A percentile compares a stretch with the other conserved stretches of the same genome.
Evolutionary conservation across 2,888 invertebrate genomes (phyloP).

Genomic region (Labia minor): DNA sequence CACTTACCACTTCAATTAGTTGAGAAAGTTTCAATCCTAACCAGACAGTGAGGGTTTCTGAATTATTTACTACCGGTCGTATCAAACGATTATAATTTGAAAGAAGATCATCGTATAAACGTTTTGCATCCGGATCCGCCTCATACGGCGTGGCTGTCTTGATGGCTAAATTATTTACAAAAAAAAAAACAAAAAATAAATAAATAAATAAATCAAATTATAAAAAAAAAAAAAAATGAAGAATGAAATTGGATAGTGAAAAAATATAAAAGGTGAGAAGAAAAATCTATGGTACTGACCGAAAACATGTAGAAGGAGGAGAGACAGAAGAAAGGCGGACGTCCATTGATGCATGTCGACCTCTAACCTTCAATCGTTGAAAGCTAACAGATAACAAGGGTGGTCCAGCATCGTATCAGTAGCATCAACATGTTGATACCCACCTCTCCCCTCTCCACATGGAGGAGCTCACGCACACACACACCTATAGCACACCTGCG

Average conservation of each 20-base stretch:
- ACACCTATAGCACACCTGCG: background rate
- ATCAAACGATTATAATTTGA: constrained; percentile 93
- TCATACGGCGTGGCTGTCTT: constrained; percentile 36
- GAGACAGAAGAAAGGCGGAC: background rate
- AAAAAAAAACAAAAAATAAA: too few species aligned
- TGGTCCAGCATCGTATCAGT: background rate
- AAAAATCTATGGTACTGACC: background rate
- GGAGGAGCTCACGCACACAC: background rate
- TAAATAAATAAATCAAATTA: background rate
- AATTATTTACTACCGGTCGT: constrained; percentile 84
- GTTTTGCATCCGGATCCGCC: constrained; percentile 87
- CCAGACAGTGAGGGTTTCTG: constrained; percentile 82
- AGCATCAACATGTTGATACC: constrained; percentile 1
- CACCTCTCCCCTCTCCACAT: background rate
- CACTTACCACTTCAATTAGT: constrained; percentile 56
- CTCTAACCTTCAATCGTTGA: background rate
- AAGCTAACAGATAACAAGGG: background rate
- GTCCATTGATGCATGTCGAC: background rate
- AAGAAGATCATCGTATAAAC: constrained; percentile 89
- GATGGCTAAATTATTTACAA: background rate
- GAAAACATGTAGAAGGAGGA: background rate
- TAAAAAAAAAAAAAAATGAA: background rate
- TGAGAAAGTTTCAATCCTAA: constrained; percentile 83
- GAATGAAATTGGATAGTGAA: too few species aligned
- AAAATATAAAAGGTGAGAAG: too few species aligned